Percentiles rank a stretch among this genome's conserved stretches.
Evolutionary conservation across 2,113 vertebrate genomes (phyloP).

Genomic region (Aplodontia rufa): DNA sequence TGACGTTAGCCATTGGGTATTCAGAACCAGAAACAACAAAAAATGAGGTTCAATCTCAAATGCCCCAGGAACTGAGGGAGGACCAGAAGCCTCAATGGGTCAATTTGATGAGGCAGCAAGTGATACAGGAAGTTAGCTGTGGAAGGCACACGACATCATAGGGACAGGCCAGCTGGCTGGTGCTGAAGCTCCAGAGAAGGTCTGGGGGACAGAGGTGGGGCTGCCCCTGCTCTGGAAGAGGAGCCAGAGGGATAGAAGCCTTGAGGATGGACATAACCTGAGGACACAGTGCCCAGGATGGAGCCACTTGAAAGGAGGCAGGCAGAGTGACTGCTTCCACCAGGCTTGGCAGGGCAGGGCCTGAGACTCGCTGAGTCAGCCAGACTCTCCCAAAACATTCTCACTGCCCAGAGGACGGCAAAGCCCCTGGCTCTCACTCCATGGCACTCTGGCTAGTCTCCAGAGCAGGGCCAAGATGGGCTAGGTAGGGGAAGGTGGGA

Average conservation of each 20-base stretch:
- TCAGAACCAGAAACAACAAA: not conserved
- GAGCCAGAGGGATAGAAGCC: not conserved
- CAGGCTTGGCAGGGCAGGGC: not conserved
- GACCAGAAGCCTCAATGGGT: not conserved
- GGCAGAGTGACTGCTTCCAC: not conserved
- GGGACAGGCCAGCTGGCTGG: not conserved
- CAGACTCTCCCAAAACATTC: not conserved
- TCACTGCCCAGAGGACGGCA: rapidly evolving
- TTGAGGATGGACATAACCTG: not conserved
- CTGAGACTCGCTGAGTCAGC: not conserved
- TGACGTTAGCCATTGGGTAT: not conserved
- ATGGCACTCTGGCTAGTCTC: not conserved
- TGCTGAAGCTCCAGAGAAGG: not conserved
- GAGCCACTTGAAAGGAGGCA: not conserved
- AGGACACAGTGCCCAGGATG: no score
- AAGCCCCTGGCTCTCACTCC: not conserved
- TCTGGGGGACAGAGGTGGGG: not conserved
- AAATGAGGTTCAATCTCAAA: not conserved
- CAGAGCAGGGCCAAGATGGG: no score
- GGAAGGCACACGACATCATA: not conserved
- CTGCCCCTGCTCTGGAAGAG: not conserved
- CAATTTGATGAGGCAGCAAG: not conserved
- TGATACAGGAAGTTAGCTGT: not conserved
- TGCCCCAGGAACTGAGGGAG: not conserved
- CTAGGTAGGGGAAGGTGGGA: no score